Conservation (phyloP, 2,888 invertebrate species). For the Acrocyrtus sp. region DNA sequence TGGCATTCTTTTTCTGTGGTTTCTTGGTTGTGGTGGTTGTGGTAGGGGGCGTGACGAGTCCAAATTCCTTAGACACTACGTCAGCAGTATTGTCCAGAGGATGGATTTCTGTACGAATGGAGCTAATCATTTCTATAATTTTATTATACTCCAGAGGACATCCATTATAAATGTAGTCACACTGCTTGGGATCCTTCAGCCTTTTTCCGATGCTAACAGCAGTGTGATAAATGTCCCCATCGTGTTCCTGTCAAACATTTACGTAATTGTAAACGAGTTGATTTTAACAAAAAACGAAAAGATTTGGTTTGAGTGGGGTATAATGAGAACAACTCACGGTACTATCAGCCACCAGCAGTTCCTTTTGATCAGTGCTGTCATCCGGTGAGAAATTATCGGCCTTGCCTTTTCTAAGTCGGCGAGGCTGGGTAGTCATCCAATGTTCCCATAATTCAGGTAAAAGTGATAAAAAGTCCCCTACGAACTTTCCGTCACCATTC, state of each 20-base stretch:
- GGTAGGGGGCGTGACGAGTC: slow-evolving; percentile 33
- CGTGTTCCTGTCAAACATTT: slow-evolving; percentile 50
- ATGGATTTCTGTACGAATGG: slow-evolving; percentile 39
- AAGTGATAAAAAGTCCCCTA: neutral
- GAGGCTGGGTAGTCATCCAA: neutral
- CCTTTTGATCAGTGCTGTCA: slow-evolving; percentile 23
- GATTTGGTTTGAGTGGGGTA: no score
- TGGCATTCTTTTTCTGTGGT: slow-evolving; percentile 23
- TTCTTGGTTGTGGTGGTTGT: slow-evolving; percentile 27
- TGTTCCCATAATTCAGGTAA: neutral
- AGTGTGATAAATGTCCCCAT: slow-evolving; percentile 49
- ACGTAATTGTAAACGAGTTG: no score
- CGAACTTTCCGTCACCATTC: slow-evolving; percentile 4
- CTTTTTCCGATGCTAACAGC: slow-evolving; percentile 54
- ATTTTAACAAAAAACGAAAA: no score
- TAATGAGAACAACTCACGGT: no score
- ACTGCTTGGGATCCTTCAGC: slow-evolving; percentile 48
- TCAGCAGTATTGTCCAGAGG: slow-evolving; percentile 38
- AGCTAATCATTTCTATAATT: slow-evolving; percentile 48
- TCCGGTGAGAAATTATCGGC: neutral
- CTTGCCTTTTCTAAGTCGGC: neutral
- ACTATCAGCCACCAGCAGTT: slow-evolving; percentile 2
- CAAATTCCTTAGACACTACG: slow-evolving; percentile 40
- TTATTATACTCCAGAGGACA: slow-evolving; percentile 46
- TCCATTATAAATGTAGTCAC: slow-evolving; percentile 55